Conservation (phyloP, 2,113 vertebrate genomes). For the Ceyx melanurus region DNA sequence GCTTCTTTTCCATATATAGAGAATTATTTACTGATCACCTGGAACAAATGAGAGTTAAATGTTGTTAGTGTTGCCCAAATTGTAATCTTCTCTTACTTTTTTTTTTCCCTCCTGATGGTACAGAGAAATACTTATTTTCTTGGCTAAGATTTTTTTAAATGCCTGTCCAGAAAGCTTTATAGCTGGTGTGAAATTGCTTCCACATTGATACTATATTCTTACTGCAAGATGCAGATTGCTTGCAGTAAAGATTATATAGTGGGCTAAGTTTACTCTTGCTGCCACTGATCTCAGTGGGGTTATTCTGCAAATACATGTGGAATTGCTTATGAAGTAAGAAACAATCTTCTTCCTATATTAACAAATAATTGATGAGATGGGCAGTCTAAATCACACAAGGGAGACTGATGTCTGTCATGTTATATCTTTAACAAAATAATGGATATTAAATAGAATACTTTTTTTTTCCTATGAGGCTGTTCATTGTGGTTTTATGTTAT, state of each 20-base stretch:
- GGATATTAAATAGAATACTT: background rate
- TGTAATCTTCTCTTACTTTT: accelerated
- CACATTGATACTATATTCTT: background rate
- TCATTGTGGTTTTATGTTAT: background rate
- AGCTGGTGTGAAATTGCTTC: background rate
- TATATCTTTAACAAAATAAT: background rate
- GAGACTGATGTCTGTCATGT: background rate
- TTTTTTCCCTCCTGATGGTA: background rate
- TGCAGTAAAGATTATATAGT: background rate
- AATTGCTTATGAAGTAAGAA: background rate
- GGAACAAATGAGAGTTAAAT: background rate
- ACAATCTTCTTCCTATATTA: background rate
- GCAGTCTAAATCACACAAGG: background rate
- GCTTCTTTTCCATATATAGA: background rate
- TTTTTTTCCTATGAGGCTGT: background rate
- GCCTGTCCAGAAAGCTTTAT: background rate
- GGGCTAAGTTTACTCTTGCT: background rate
- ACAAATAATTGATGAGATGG: background rate
- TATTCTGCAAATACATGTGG: background rate
- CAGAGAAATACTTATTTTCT: background rate
- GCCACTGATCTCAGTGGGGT: background rate
- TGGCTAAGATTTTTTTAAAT: background rate
- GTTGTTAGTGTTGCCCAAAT: background rate
- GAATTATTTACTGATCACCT: background rate
- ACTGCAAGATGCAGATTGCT: background rate